Percentiles rank a stretch among this genome's conserved stretches.
phyloP scores from a whole-genome alignment of 2,113 vertebrate genomes.

The Leptobrachium ailaonicum region DNA sequence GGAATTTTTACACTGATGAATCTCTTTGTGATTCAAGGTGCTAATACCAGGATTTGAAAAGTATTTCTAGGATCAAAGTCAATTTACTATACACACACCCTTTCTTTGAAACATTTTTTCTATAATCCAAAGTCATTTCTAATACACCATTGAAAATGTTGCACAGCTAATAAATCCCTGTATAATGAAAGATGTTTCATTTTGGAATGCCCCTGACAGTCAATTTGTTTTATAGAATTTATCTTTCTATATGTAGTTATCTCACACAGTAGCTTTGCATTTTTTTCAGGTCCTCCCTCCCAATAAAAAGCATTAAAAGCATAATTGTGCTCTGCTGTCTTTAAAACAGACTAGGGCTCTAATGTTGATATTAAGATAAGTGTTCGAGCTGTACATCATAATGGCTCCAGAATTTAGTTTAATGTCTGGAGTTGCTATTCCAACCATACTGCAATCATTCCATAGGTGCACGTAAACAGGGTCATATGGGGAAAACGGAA shows the following conservation, averaged over 20 bases:
- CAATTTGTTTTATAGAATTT: not conserved
- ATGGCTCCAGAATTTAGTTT: too few species aligned
- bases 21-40: not conserved
- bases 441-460: too few species aligned
- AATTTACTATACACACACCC: not conserved
- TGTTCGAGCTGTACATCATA: too few species aligned
- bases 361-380: too few species aligned
- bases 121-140: not conserved
- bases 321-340: too few species aligned
- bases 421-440: too few species aligned
- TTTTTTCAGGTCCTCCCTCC: not conserved
- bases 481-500: too few species aligned
- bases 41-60: not conserved
- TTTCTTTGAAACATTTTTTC: not conserved
- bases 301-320: too few species aligned
- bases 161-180: not conserved
- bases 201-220: not conserved
- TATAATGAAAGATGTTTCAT: not conserved
- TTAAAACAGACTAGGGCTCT: too few species aligned
- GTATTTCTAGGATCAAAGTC: not conserved
- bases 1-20: not conserved
- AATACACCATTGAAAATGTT: not conserved
- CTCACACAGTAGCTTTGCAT: not conserved
- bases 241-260: not conserved
- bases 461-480: too few species aligned